These are phyloP conservation scores for Nothobranchius furzeri DNA, from an alignment of 2,113 vertebrate genomes.

Conservation along the genomic window DNA sequence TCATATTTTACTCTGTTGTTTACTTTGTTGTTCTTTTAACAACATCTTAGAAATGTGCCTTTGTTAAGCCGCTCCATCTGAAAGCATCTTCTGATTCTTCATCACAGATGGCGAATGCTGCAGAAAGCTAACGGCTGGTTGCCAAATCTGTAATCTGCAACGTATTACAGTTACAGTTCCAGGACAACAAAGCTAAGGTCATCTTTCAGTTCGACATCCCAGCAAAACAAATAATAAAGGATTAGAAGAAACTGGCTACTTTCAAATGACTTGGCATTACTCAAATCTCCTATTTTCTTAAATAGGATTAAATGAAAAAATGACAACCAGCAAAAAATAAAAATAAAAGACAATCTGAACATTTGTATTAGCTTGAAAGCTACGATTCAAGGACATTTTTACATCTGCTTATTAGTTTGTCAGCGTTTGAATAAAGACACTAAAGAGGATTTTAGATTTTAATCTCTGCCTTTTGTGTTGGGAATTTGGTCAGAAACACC, in stretches of 20 bases:
- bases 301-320: neutral
- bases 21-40: neutral
- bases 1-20: neutral
- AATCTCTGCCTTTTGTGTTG: too few species aligned
- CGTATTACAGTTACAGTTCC: conserved; percentile 17
- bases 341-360: neutral
- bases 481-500: too few species aligned
- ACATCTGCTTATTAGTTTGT: too few species aligned
- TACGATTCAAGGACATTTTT: too few species aligned
- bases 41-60: neutral
- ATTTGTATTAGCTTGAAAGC: neutral
- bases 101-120: conserved; percentile 18
- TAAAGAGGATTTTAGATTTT: too few species aligned
- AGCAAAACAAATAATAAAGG: conserved; percentile 5
- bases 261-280: conserved; percentile 13
- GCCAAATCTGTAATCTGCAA: conserved; percentile 29
- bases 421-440: too few species aligned
- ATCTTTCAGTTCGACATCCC: conserved; percentile 14
- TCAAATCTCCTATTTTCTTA: neutral
- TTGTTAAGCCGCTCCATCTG: neutral
- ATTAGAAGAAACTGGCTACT: conserved; percentile 1
- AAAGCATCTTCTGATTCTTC: conserved; percentile 5
- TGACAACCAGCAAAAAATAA: neutral
- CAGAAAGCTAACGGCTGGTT: conserved; percentile 5
- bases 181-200: conserved; percentile 27